Evolutionary conservation across 2,888 invertebrate species (phyloP), one percentile per base, ranked within the genome.

Genomic region (Phania funesta): DNA sequence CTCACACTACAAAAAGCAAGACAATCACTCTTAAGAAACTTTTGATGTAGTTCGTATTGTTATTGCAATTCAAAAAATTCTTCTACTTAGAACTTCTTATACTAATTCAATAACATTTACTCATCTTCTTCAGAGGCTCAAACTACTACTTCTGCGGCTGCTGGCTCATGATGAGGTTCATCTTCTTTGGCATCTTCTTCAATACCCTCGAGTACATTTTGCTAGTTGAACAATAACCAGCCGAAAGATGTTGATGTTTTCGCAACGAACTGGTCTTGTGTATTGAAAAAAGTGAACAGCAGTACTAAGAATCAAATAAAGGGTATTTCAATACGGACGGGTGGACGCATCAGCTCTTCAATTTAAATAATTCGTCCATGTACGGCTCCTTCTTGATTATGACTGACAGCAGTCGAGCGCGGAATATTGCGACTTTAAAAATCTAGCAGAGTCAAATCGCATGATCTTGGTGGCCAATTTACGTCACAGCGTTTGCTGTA

Each of bases 121-220:
- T 56, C 68, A 65, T 60, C 65, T 73, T 70, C 44, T 62, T 54
- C 32, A 38, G 48, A 22, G 29, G 64, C 62, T 60, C 11, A 24
- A 41, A 50, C 35, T 24, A 44, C 67, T 67, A 26, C n/a, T 16
- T 56, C 44, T 54, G 35, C 13, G 8, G 46, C 52, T 60, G 16
- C 22, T 32, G 60, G 58, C 41, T 44, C 16, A 26, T 16, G 35
- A 22, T 35, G 18, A 9, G 44, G 35, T 32, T 58, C 64, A 67
- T 48, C 58, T 58, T 29, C 22, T 73, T 75, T 16, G 32, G 20
- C 7, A 52, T 64, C 26, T 41, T 20, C 13, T 48, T 11, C 54
- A 70, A 71, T 64, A 71, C 83, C 83, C 83, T 65, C 41, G 81
- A 81, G 83, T 65, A 71, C 78, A 75, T 78, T 83, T 83, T 75